These are phyloP conservation scores for Solea senegalensis DNA, from an alignment of 2,113 vertebrate genomes.

Conservation along the genomic window DNA sequence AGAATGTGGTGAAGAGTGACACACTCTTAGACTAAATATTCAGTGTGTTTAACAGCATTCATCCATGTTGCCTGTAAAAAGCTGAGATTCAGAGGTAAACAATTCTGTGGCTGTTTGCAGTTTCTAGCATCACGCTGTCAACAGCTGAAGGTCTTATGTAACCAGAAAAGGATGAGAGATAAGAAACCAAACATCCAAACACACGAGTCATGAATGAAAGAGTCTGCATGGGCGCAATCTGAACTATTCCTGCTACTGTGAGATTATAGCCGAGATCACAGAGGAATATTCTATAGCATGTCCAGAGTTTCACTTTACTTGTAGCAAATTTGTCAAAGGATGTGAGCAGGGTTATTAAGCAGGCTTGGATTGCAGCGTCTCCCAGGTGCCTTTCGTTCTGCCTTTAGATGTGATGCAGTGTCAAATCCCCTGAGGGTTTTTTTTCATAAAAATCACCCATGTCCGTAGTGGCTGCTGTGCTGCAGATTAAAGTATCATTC, in stretches of 20 bases:
- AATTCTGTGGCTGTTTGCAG: neutral
- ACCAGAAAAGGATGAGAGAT: neutral
- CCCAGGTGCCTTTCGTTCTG: constrained; percentile 4
- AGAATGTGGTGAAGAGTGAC: no score
- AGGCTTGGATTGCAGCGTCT: neutral
- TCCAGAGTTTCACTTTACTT: neutral
- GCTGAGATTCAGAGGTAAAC: neutral
- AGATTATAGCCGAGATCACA: constrained; percentile 7
- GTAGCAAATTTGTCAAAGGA: constrained; percentile 2
- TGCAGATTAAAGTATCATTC: constrained; percentile 7
- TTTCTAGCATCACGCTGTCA: neutral
- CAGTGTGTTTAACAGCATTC: no score
- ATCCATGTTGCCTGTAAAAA: neutral
- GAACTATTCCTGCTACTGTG: neutral
- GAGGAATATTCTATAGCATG: neutral
- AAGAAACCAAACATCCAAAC: neutral
- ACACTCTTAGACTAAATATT: no score
- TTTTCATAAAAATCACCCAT: constrained; percentile 12
- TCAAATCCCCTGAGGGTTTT: neutral
- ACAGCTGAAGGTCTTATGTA: neutral
- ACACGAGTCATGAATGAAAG: neutral
- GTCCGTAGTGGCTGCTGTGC: neutral
- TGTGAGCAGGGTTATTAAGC: neutral
- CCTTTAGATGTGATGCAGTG: neutral
- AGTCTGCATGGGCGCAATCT: neutral